Evolutionary conservation across 2,888 invertebrate genomes (phyloP).

Genomic region (Xylota segnis): DNA sequence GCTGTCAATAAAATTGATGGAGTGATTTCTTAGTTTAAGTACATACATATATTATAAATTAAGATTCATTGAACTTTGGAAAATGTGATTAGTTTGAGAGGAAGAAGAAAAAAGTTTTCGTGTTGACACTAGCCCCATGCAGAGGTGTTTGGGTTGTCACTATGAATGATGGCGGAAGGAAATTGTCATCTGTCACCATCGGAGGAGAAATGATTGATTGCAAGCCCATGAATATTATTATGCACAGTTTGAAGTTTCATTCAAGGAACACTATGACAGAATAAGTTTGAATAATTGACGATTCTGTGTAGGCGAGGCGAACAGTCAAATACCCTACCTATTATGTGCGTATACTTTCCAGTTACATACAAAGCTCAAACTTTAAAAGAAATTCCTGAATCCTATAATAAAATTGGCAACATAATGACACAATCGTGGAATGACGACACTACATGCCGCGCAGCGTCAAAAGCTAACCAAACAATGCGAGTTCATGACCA

Average conservation of each 20-base stretch:
- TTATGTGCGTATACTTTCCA: no score
- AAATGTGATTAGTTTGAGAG: constrained; percentile 47
- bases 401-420: not conserved
- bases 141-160: constrained; percentile 10
- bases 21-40: constrained; percentile 58
- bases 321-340: no score
- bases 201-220: constrained; percentile 58
- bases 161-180: constrained; percentile 24
- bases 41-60: constrained; percentile 35
- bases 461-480: not conserved
- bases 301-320: no score
- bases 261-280: constrained; percentile 7
- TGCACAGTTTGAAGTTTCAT: constrained; percentile 29
- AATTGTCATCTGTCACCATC: constrained; percentile 61
- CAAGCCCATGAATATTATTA: constrained; percentile 46
- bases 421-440: not conserved
- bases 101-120: constrained; percentile 11
- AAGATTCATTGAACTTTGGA: constrained; percentile 71
- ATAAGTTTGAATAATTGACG: not conserved
- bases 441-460: not conserved
- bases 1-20: constrained; percentile 67
- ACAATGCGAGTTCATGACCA: not conserved
- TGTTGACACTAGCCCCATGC: constrained; percentile 16
- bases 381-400: no score
- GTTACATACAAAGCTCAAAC: no score